Conservation (phyloP, 2,113 vertebrate species). For the Fulmarus glacialis region DNA sequence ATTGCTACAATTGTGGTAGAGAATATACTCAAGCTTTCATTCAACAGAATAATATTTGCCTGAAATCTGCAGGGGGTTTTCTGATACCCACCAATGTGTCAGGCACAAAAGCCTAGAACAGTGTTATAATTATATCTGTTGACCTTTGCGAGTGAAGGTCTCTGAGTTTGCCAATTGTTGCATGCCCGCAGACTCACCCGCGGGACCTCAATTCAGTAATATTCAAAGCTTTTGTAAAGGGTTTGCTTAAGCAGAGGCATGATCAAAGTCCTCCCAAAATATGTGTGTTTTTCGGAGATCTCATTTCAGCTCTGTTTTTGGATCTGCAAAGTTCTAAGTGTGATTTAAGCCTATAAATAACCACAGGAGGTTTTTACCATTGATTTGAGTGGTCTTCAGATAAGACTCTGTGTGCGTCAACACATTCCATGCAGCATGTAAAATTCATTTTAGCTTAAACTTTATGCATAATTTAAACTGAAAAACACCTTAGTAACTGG, state of each 20-base stretch:
- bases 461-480: conserved; percentile 45
- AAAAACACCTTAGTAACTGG: conserved; percentile 1
- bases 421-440: background rate
- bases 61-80: background rate
- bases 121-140: background rate
- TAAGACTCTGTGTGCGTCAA: conserved; percentile 28
- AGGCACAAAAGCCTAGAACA: background rate
- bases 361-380: background rate
- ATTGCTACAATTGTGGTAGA: background rate
- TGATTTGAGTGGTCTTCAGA: conserved; percentile 23
- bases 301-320: background rate
- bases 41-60: background rate
- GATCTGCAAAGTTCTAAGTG: background rate
- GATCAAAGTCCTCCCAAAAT: background rate
- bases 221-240: background rate
- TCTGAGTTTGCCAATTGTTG: background rate
- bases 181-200: accelerated
- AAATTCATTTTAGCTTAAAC: conserved; percentile 52
- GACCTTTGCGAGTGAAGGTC: background rate
- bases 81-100: background rate
- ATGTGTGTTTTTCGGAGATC: background rate
- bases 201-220: background rate
- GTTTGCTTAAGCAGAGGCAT: background rate
- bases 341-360: conserved; percentile 25
- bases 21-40: background rate